phyloP scores from a whole-genome alignment of 2,888 invertebrate species.

The Sisyra terminalis region DNA sequence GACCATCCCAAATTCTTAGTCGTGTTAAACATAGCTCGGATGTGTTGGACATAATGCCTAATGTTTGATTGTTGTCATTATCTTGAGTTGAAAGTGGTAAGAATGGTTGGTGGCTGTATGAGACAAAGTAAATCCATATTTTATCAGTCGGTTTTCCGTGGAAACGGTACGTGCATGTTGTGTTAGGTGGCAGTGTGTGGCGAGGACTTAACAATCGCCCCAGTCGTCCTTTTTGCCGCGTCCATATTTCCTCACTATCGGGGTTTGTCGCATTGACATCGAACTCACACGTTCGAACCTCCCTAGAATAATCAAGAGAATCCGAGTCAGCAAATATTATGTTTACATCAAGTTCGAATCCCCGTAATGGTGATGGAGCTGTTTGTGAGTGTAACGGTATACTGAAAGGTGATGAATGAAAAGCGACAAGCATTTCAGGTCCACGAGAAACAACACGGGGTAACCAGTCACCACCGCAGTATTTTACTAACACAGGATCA shows the following conservation, averaged over 20 bases:
- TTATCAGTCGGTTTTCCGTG: conserved; percentile 62
- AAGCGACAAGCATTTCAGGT: conserved; percentile 73
- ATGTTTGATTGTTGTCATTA: conserved; percentile 17
- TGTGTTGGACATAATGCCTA: conserved; percentile 20
- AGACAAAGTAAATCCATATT: conserved; percentile 77
- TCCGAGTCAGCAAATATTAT: conserved; percentile 79
- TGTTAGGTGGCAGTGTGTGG: conserved; percentile 71
- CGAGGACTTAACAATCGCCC: conserved; percentile 62
- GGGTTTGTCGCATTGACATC: conserved; percentile 58
- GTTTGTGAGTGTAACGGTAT: conserved; percentile 50
- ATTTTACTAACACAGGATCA: conserved; percentile 69
- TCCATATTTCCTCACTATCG: conserved; percentile 37
- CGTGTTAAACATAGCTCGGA: conserved; percentile 44
- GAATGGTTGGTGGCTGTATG: conserved; percentile 65
- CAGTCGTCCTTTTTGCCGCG: conserved; percentile 40
- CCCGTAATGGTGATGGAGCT: conserved; percentile 52
- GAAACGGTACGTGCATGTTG: conserved; percentile 75
- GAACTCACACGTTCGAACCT: conserved; percentile 49
- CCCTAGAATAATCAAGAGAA: conserved; percentile 63
- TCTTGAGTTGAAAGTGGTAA: conserved; percentile 30
- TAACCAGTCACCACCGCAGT: conserved; percentile 77
- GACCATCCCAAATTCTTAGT: conserved; percentile 59
- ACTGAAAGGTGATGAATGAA: conserved; percentile 70
- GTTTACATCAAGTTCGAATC: conserved; percentile 75
- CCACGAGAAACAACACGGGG: conserved; percentile 63